Evolutionary conservation across 2,888 invertebrate genomes (phyloP), one percentile per base, ranked within the genome.

Genomic region (Carabus problematicus): DNA sequence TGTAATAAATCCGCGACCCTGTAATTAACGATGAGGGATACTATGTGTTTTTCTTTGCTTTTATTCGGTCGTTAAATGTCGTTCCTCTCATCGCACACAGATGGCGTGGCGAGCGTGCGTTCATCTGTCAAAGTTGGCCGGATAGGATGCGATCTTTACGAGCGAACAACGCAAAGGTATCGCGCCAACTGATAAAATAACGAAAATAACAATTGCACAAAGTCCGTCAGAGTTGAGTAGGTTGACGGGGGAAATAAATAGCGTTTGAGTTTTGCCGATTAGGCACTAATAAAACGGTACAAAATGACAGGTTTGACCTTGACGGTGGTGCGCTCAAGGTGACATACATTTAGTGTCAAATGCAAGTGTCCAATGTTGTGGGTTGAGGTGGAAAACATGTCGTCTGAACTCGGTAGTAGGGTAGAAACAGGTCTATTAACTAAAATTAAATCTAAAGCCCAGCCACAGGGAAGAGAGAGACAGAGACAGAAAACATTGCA

Each of bases 401-500:
- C 6, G 29, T 29, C 29, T 29, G 29, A 29, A 29, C 29, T 29
- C 29, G 29, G 6, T 29, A 29, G 6, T 29, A 29, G 29, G 56
- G 55, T n/a, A 64, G 19, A 64, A 56, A 64, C 43, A 64, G 55
- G 14, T 29, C 64, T 64, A 56, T 59, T 11, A 63, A 67, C 64
- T 59, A 70, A 70, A 64, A 59, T 49, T 64, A 58, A 62, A 62
- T 61, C 61, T 47, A 56, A 56, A 69, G 55, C 55, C 60, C 62
- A 64, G 70, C 70, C 67, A 68, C 68, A 67, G 68, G 59, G 64
- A 71, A 71, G 71, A 71, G 71, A 70, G 70, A 72, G 62, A 71
- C 73, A 71, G 64, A 69, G 69, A 72, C 71, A 71, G 61, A 63
- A 54, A 59, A 67, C 67, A 67, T 67, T 52, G 59, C 67, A 41